Percentiles rank a stretch among this genome's conserved stretches.
These are phyloP conservation scores for Bombus pyrosoma DNA, from an alignment of 1,140 invertebrate genomes.

Conservation along the genomic window DNA sequence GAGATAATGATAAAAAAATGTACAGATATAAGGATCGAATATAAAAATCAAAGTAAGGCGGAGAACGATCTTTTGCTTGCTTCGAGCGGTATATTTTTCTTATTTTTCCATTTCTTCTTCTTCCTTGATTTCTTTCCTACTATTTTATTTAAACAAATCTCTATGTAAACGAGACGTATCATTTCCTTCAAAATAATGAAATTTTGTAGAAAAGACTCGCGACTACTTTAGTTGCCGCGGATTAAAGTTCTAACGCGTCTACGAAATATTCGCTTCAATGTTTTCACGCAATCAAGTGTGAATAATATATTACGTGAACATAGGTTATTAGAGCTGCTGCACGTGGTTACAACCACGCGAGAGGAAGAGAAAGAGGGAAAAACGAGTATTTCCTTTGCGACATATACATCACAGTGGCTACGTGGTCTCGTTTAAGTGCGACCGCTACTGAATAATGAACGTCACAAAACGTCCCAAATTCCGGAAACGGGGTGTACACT, in stretches of 20 bases:
- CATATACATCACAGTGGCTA: constrained; percentile 50
- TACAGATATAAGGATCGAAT: not conserved
- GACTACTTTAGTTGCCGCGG: too few species aligned
- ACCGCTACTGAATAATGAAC: constrained; percentile 65
- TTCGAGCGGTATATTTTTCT: not conserved
- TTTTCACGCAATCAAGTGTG: not conserved
- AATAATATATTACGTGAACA: constrained; percentile 2
- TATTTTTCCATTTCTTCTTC: not conserved
- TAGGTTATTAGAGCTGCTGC: constrained; percentile 22
- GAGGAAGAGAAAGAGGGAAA: not conserved
- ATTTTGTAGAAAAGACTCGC: not conserved
- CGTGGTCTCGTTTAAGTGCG: constrained; percentile 59
- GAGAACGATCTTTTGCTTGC: not conserved
- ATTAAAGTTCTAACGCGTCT: not conserved
- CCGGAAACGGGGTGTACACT: constrained; percentile 52
- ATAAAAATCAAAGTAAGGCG: not conserved
- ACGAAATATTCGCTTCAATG: not conserved
- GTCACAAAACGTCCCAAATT: constrained; percentile 63
- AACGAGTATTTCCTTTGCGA: constrained; percentile 29
- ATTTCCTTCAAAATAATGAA: not conserved
- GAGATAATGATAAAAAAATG: too few species aligned
- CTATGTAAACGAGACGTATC: too few species aligned
- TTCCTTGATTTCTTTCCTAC: not conserved
- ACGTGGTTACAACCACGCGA: not conserved
- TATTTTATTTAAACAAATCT: too few species aligned